Evolutionary conservation across 2,113 vertebrate genomes (phyloP).

Genomic region (Equus quagga): DNA sequence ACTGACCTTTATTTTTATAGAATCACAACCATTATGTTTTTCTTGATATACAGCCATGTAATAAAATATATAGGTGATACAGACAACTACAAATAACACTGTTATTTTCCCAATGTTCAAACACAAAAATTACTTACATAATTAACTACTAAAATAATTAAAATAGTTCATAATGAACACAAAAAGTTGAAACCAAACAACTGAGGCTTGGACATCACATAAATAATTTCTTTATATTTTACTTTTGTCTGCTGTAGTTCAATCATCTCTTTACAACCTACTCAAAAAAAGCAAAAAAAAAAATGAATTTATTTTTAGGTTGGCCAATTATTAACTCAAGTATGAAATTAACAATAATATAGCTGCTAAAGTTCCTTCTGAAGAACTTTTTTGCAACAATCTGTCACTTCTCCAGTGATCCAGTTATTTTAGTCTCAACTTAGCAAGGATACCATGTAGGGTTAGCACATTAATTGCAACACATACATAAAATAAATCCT

Average conservation of each 20-base stretch:
- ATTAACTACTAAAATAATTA: slow-evolving; percentile 53
- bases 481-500: slow-evolving; percentile 37
- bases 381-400: slow-evolving; percentile 10
- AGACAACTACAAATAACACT: background rate
- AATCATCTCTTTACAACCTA: slow-evolving; percentile 18
- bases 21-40: slow-evolving; percentile 25
- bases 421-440: background rate
- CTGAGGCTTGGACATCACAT: background rate
- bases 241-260: background rate
- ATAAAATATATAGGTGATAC: slow-evolving; percentile 39
- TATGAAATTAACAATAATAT: background rate
- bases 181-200: slow-evolving; percentile 50
- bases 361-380: background rate
- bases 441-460: background rate
- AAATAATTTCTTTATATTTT: slow-evolving; percentile 49
- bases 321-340: slow-evolving; percentile 20
- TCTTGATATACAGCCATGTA: background rate
- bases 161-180: slow-evolving; percentile 53
- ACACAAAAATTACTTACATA: background rate
- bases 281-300: slow-evolving; percentile 13
- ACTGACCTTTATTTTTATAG: slow-evolving; percentile 14
- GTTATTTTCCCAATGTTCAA: slow-evolving; percentile 31
- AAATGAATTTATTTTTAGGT: background rate
- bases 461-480: background rate
- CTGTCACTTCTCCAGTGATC: background rate